Base-by-base conservation (phyloP, 2,888 invertebrate genomes). In the Macrosiphum euphorbiae region DNA sequence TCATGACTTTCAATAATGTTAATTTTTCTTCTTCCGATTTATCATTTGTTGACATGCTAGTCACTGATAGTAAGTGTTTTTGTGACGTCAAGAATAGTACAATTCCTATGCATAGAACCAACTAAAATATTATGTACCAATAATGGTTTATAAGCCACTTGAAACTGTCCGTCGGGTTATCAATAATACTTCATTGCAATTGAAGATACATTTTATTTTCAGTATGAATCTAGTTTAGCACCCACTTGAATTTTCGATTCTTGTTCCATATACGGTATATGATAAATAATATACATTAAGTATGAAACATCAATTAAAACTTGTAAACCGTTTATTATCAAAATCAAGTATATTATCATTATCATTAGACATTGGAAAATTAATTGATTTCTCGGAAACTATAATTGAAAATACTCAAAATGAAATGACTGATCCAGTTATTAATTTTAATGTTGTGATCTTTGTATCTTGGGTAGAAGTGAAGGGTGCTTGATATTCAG, bases 21-120 rank as follows among this genome's bases (percentile, higher is more conserved):
- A 84, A 55, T 41, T 41, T 55, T 55, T 55, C 3, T 55, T 84
- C 16, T 84, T 84, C 24, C 1, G 24, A 8, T 10, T 26, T 84
- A 16, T 84, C 20, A 44, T 41, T 84, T 41, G 13, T 41, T n/a
- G 52, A 50, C n/a, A 24, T 87, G 3, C 20, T 24, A 50, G 50
- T 87, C 50, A 87, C 50, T 50, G 87, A 2, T 41, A 50, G 5
- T 24, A 52, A 50, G 5, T 24, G 87, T 87, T 52, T 87, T 87
- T 87, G 87, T 87, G 16, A 16, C n/a, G 50, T 87, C n/a, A 11
- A 52, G 28, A 35, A 86, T 50, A 5, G 87, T 11, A 87, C 87
- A 87, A 52, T 87, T 87, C n/a, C 87, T 50, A 87, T 87, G 87
- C 16, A 28, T 50, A n/a, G 87, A 87, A 24, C 85, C 44, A 85